phyloP scores from a whole-genome alignment of 2,888 invertebrate species.

The Vandiemenella viatica region DNA sequence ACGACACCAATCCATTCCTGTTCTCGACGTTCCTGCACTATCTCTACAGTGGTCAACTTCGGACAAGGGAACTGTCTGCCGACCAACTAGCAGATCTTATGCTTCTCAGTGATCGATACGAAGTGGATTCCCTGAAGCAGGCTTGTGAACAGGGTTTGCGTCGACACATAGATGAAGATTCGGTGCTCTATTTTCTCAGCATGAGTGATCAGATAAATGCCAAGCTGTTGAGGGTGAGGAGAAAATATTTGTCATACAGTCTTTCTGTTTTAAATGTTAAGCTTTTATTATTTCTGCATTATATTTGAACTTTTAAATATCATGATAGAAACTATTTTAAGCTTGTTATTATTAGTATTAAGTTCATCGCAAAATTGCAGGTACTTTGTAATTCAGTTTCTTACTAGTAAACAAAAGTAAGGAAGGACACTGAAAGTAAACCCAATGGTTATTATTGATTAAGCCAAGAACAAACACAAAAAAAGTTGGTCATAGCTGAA shows the following conservation, averaged over 20 bases:
- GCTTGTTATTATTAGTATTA: too few relatives aligned
- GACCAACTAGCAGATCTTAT: slow-evolving; percentile 46
- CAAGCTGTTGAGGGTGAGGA: slow-evolving; percentile 34
- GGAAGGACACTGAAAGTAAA: too few relatives aligned
- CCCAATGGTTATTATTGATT: too few relatives aligned
- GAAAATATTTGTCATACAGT: neutral
- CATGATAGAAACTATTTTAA: too few relatives aligned
- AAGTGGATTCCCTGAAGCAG: slow-evolving; percentile 44
- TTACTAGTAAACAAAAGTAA: too few relatives aligned
- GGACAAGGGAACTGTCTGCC: slow-evolving; percentile 31
- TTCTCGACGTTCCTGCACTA: slow-evolving; percentile 46
- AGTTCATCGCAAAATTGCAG: too few relatives aligned
- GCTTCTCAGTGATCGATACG: slow-evolving; percentile 45
- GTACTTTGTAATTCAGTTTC: too few relatives aligned
- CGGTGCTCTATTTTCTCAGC: slow-evolving; percentile 44
- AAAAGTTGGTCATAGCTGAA: too few relatives aligned
- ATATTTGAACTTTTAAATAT: neutral
- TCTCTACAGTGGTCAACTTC: slow-evolving; percentile 45
- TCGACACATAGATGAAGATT: slow-evolving; percentile 43
- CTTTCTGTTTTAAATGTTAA: neutral
- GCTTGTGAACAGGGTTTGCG: slow-evolving; percentile 45
- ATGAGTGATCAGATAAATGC: slow-evolving; percentile 53
- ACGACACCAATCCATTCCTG: slow-evolving; percentile 45
- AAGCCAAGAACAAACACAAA: too few relatives aligned
- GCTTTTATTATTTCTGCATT: neutral